A percentile compares a stretch with the other conserved stretches of the same genome.
phyloP scores from a whole-genome alignment of 2,113 vertebrate species.

The Elachura formosa region DNA sequence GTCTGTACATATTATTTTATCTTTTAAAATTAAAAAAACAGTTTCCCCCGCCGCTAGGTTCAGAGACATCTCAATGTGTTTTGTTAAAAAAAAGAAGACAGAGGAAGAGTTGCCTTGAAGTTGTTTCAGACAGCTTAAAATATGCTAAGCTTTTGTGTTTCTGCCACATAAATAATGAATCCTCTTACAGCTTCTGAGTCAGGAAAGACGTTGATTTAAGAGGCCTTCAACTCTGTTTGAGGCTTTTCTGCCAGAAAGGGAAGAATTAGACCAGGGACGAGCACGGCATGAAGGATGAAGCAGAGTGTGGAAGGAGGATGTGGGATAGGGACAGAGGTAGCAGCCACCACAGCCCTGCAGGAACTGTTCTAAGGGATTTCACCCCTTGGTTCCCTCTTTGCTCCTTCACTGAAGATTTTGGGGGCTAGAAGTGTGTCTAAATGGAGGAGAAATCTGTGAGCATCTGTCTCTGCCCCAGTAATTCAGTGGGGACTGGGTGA shows the following conservation, averaged over 20 bases:
- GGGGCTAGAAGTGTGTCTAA: neutral
- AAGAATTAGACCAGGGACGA: neutral
- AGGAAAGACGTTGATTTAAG: conserved; percentile 52
- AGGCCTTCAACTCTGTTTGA: conserved; percentile 11
- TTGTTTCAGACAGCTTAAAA: conserved; percentile 47
- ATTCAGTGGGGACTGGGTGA: neutral
- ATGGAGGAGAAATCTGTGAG: neutral
- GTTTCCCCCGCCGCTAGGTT: neutral
- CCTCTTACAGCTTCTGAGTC: conserved; percentile 45
- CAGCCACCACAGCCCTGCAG: neutral
- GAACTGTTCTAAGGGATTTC: neutral
- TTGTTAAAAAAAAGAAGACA: neutral
- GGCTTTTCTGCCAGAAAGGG: neutral
- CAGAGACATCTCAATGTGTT: neutral
- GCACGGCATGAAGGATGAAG: neutral
- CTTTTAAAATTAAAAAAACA: neutral
- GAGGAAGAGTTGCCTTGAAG: conserved; percentile 43
- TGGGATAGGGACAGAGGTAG: neutral
- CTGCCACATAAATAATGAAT: conserved; percentile 68
- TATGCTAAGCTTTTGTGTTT: conserved; percentile 60
- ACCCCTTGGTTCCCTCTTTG: neutral
- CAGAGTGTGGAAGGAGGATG: neutral
- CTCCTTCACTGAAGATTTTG: neutral
- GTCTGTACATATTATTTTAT: neutral
- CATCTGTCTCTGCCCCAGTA: neutral